phyloP scores from a whole-genome alignment of 2,113 vertebrate species.

The Melanocharis versteri region DNA sequence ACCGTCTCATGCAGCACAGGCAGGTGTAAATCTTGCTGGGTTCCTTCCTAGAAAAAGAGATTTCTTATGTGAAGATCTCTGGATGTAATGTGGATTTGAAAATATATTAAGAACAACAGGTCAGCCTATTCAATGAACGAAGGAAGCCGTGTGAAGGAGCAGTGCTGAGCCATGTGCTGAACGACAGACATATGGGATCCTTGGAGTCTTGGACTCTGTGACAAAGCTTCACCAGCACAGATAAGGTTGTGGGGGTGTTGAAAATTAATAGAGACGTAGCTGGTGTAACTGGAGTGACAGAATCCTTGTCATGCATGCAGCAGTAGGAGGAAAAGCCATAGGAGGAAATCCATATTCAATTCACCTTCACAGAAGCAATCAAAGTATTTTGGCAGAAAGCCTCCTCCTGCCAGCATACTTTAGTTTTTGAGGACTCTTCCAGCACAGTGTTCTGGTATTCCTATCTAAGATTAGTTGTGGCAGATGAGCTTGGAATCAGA shows the following conservation, averaged over 20 bases:
- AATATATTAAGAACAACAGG: not conserved
- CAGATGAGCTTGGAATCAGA: not conserved
- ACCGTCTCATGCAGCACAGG: not conserved
- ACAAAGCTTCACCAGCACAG: not conserved
- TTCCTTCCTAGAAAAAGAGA: not conserved
- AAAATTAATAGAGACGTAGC: not conserved
- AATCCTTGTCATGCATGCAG: not conserved
- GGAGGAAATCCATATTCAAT: not conserved
- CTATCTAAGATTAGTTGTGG: not conserved
- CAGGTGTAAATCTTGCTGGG: not conserved
- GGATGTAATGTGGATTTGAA: not conserved
- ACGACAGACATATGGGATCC: not conserved
- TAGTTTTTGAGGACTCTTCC: not conserved
- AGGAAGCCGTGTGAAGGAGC: not conserved
- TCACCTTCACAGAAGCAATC: not conserved
- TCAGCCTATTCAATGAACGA: not conserved
- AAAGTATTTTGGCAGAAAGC: not conserved
- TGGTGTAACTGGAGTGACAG: constrained; percentile 34
- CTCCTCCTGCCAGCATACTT: not conserved
- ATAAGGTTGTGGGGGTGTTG: constrained; percentile 1
- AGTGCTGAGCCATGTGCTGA: not conserved
- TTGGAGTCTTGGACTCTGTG: not conserved
- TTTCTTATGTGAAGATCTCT: not conserved
- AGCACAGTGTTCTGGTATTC: not conserved
- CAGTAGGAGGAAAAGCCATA: not conserved